Conservation (phyloP, 1,140 invertebrate species). For the Elymnias hypermnestra region DNA sequence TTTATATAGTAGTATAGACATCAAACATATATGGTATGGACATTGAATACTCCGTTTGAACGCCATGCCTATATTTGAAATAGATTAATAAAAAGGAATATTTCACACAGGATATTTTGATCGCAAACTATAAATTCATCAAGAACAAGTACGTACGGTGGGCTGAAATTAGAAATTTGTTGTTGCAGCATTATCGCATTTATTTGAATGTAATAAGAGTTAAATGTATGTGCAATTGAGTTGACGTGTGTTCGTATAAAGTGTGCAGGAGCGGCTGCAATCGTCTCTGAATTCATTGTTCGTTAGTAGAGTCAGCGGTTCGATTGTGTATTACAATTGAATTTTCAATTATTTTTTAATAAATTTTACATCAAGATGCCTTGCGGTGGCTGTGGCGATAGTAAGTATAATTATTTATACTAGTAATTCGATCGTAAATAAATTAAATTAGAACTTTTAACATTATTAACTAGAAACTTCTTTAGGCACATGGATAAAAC, state of each 20-base stretch:
- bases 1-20: too few species aligned
- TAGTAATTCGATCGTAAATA: too few species aligned
- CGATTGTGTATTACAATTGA: conserved; percentile 2
- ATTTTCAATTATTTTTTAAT: conserved; percentile 5
- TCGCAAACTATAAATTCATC: conserved; percentile 3
- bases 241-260: conserved; percentile 1
- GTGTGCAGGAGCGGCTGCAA: neutral
- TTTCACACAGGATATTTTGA: conserved; percentile 6
- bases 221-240: neutral
- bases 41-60: too few species aligned
- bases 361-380: conserved; percentile 47
- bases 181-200: neutral
- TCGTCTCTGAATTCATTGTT: conserved; percentile 9
- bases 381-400: conserved; percentile 66
- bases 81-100: neutral
- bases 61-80: too few species aligned
- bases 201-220: neutral
- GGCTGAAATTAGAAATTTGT: neutral
- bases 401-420: conserved; percentile 53
- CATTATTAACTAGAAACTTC: too few species aligned
- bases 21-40: too few species aligned
- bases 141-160: conserved; percentile 9
- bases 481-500: too few species aligned
- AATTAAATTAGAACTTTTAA: too few species aligned
- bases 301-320: neutral